These are phyloP conservation scores for Lasioglossum villosulum DNA, from an alignment of 2,888 invertebrate genomes.

Conservation along the genomic window DNA sequence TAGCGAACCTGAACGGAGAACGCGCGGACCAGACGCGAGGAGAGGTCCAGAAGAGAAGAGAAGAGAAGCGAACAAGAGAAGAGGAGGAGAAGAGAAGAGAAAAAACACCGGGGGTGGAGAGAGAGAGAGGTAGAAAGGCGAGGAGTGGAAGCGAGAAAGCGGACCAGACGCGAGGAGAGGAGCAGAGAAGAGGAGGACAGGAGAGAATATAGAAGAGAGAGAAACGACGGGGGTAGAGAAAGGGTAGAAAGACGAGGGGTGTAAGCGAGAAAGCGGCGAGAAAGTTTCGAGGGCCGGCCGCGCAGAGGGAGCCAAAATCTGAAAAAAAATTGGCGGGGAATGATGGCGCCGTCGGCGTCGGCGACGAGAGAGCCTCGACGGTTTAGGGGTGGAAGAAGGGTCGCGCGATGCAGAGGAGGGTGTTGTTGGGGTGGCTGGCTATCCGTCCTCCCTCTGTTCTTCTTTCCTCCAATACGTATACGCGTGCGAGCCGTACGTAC, in stretches of 20 bases:
- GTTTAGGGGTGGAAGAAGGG: slow-evolving; percentile 55
- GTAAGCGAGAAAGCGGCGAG: slow-evolving; percentile 29
- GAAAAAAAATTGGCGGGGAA: slow-evolving; percentile 76
- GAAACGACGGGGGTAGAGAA: background rate
- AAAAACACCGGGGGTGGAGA: slow-evolving; percentile 19
- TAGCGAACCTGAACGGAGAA: slow-evolving; percentile 57
- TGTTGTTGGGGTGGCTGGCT: slow-evolving; percentile 44
- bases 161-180: slow-evolving; percentile 6
- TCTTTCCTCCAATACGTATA: slow-evolving; percentile 64
- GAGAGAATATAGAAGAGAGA: slow-evolving; percentile 7
- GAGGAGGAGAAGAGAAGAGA: background rate
- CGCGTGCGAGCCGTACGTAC: slow-evolving; percentile 55
- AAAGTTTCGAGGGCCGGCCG: slow-evolving; percentile 58
- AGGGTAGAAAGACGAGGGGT: slow-evolving; percentile 10
- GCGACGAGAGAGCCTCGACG: slow-evolving; percentile 58
- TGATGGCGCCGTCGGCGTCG: slow-evolving; percentile 74
- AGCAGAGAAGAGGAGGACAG: slow-evolving; percentile 12
- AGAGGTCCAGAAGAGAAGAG: background rate
- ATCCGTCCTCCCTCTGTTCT: slow-evolving; percentile 64
- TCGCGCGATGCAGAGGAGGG: slow-evolving; percentile 32
- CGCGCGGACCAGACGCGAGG: slow-evolving; percentile 39
- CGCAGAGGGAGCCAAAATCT: slow-evolving; percentile 71
- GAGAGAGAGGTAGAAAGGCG: slow-evolving; percentile 8
- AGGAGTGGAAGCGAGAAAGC: slow-evolving; percentile 36
- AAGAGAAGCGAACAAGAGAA: background rate